Evolutionary conservation across 1,140 invertebrate genomes (phyloP).

Genomic region (Trinorchestia longiramus): DNA sequence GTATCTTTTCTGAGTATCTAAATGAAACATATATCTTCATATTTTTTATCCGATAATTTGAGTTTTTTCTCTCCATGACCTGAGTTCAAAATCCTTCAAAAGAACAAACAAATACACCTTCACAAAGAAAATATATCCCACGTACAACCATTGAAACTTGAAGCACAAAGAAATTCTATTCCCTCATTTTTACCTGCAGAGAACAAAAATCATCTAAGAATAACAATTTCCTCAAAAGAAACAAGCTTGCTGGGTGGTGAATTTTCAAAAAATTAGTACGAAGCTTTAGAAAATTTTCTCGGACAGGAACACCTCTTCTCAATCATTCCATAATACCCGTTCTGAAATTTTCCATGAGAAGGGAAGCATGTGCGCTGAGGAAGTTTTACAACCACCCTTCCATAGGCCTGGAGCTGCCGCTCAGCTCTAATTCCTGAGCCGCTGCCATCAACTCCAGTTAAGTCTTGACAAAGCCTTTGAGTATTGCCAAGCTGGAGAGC

Average conservation of each 20-base stretch:
- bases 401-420: neutral
- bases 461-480: slow-evolving; percentile 7
- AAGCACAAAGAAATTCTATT: neutral
- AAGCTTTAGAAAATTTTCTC: neutral
- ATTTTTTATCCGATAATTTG: too few species aligned
- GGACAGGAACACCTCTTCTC: neutral
- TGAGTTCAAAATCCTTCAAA: neutral
- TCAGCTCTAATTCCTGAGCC: neutral
- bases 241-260: neutral
- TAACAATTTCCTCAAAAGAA: neutral
- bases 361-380: neutral
- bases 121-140: neutral
- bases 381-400: neutral
- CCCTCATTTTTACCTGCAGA: neutral
- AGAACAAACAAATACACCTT: neutral
- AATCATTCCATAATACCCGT: neutral
- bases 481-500: neutral
- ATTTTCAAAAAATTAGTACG: neutral
- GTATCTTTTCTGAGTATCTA: too few species aligned
- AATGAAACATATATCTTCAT: too few species aligned
- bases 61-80: neutral
- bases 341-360: neutral
- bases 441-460: neutral
- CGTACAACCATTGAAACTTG: neutral
- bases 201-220: neutral